These are phyloP conservation scores for Pseudochirops corinnae DNA, from an alignment of 2,797 vertebrate species.

Conservation along the genomic window DNA sequence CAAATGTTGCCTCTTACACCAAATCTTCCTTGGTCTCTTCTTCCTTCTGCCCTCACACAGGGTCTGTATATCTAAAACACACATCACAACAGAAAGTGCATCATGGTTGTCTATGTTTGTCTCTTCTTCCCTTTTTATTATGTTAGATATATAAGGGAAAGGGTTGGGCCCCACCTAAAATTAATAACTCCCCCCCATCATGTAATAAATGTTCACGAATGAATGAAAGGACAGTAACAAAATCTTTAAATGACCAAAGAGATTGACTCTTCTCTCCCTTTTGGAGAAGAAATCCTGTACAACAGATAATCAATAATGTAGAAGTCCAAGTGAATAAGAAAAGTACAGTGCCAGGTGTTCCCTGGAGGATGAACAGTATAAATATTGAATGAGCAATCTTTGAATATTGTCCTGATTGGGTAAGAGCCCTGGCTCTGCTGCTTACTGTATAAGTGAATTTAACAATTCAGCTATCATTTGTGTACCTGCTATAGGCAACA, in stretches of 20 bases:
- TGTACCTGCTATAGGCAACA: not conserved
- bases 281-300: not conserved
- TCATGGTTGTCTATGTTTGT: not conserved
- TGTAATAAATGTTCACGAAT: not conserved
- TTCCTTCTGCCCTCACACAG: not conserved
- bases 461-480: not conserved
- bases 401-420: not conserved
- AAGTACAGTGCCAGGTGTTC: not conserved
- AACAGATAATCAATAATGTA: not conserved
- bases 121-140: not conserved
- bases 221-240: not conserved
- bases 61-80: not conserved
- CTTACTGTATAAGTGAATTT: not conserved
- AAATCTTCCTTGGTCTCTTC: not conserved
- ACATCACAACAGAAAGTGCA: not conserved
- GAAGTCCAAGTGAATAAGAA: not conserved
- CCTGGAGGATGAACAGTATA: not conserved
- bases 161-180: not conserved
- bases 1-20: not conserved
- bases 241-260: not conserved
- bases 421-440: not conserved
- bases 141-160: not conserved
- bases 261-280: not conserved
- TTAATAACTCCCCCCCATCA: not conserved
- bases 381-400: not conserved